phyloP scores from a whole-genome alignment of 92 coral and sea anemone species.

The Siderastrea siderea region DNA sequence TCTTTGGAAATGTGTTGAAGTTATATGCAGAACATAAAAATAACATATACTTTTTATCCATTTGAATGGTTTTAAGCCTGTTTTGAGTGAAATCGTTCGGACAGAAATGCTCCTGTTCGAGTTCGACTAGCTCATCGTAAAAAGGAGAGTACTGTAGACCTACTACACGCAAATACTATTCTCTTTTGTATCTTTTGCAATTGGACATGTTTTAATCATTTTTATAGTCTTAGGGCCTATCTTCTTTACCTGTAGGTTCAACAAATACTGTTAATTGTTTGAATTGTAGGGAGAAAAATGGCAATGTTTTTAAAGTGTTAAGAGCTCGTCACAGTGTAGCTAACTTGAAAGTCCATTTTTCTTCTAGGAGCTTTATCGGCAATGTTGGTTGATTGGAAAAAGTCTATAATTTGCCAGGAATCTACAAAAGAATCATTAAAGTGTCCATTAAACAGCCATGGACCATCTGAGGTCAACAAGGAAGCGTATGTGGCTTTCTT shows the following conservation, averaged over 20 bases:
- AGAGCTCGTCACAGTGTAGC: not conserved
- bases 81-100: not conserved
- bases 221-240: not conserved
- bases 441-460: conserved; percentile 68
- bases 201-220: conserved; percentile 5
- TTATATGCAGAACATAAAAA: too few relatives aligned
- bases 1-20: too few relatives aligned
- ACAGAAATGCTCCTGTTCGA: not conserved
- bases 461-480: conserved; percentile 38
- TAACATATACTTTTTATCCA: not conserved
- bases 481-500: conserved; percentile 4
- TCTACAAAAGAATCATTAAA: conserved; percentile 32
- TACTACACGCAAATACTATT: not conserved
- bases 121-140: not conserved
- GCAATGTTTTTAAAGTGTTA: not conserved
- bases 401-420: conserved; percentile 47
- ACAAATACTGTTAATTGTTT: not conserved
- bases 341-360: not conserved
- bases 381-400: conserved; percentile 33
- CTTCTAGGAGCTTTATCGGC: not conserved
- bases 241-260: not conserved
- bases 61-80: conserved; percentile 3
- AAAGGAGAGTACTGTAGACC: not conserved
- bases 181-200: not conserved
- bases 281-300: not conserved